Conservation (phyloP, 2,888 invertebrate genomes). For the Ferdinandea cuprea region DNA sequence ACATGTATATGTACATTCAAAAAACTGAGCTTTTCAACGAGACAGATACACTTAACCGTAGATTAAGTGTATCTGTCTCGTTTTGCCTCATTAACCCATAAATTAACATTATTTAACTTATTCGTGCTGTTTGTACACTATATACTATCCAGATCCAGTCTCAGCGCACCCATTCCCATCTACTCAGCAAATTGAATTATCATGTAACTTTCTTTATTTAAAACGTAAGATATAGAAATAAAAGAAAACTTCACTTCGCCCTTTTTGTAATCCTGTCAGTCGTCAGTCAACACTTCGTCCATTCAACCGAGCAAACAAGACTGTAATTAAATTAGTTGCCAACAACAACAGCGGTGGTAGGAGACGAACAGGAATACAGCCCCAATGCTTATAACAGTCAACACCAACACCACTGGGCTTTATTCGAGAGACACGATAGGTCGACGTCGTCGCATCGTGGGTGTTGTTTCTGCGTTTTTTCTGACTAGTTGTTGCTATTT, state of each 20-base stretch:
- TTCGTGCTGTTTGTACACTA: constrained; percentile 37
- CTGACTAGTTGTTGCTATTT: constrained; percentile 29
- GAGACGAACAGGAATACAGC: not conserved
- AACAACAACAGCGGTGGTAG: constrained; percentile 7
- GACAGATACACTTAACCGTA: too few relatives aligned
- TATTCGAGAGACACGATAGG: not conserved
- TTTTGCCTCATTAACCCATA: constrained; percentile 40
- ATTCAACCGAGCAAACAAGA: constrained; percentile 55
- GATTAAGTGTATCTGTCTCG: constrained; percentile 11
- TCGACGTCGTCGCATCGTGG: not conserved
- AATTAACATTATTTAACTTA: constrained; percentile 59
- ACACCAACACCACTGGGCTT: not conserved
- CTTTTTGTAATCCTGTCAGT: constrained; percentile 33
- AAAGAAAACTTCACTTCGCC: constrained; percentile 36
- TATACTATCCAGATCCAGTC: too few relatives aligned
- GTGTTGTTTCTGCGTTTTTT: constrained; percentile 14
- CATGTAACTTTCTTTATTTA: constrained; percentile 62
- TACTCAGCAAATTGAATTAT: constrained; percentile 57
- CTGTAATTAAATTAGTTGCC: constrained; percentile 65
- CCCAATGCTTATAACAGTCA: not conserved
- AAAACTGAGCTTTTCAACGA: too few relatives aligned
- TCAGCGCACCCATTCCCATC: not conserved
- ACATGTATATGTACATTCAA: too few relatives aligned
- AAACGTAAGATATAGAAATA: constrained; percentile 22
- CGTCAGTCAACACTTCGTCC: constrained; percentile 45